Evolutionary conservation across 2,797 vertebrate species (phyloP), one percentile per base, ranked within the genome.

Genomic region (Vespertilio murinus): DNA sequence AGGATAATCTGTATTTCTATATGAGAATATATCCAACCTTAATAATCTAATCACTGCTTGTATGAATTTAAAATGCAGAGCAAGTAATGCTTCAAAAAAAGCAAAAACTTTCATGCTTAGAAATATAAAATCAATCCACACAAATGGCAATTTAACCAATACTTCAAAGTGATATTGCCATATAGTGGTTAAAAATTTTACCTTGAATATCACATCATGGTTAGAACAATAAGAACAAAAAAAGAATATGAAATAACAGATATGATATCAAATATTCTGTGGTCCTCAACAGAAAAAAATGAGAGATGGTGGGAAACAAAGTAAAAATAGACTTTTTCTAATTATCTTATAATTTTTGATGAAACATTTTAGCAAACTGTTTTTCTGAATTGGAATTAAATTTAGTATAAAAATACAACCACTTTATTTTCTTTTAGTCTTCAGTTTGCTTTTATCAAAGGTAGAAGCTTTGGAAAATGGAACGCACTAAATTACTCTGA

Each of bases 311-410:
- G 8, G 40, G 12, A 80, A 92, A 23, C 16, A 71, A 93, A 77
- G 10, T 54, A 93, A 86, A 94, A 87, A 18, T 45, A 70, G 5
- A 45, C 74, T 73, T 93, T 35, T 17, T 16, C 33, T 25, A 85
- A 42, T 23, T 65, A 52, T 79, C 86, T 94, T 33, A 70, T 49
- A 70, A 42, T 73, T 91, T 93, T 91, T 61, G 83, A 92, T 83
- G 56, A 77, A 93, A 84, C 4, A 89, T 67, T 83, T 93, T 74
- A 86, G 18, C 35, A 38, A 70, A 42, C 6, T 47, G 10, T 78
- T 59, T 59, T 94, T 86, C 71, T 88, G 80, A 96, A 92, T 49
- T 79, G 6, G 8, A 95, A 85, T 90, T 85, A 89, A 78, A 82
- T 64, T 90, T 91, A 80, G n/a, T 35, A 38, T 56, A 93, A 91